A percentile compares a stretch with the other conserved stretches of the same genome.
Evolutionary conservation across 2,797 vertebrate genomes (phyloP).

Genomic region (Cryptoblepharus egeriae): DNA sequence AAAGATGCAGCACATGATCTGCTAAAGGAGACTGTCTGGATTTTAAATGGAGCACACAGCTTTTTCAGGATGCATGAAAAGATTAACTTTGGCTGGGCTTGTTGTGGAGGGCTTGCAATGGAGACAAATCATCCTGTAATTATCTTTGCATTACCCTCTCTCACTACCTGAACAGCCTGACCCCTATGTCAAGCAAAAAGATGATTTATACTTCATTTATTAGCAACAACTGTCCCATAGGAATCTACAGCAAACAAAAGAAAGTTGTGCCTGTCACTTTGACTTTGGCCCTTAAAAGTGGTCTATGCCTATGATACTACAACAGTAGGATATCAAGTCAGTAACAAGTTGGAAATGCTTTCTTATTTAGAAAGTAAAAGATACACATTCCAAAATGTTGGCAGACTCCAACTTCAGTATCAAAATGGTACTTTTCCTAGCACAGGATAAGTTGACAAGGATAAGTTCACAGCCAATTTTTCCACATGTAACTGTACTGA

Average conservation of each 20-base stretch:
- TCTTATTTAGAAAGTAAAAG: neutral
- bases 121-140: no score
- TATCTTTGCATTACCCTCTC: no score
- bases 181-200: no score
- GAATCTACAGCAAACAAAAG: neutral
- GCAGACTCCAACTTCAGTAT: neutral
- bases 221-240: no score
- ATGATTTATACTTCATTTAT: no score
- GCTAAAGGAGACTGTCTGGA: no score
- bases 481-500: neutral
- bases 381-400: neutral
- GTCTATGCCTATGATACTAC: constrained; percentile 41
- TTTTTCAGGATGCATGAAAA: no score
- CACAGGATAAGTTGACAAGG: neutral
- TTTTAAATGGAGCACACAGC: no score
- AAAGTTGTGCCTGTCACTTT: neutral
- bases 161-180: no score
- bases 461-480: neutral
- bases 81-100: no score
- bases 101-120: no score
- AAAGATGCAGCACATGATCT: no score
- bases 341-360: constrained; percentile 4
- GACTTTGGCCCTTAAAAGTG: constrained; percentile 12
- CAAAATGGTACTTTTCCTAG: neutral
- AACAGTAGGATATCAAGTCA: constrained; percentile 11